Evolutionary conservation across 64 coral and sea anemone genomes (phyloP).

Genomic region (Actinia tenebrosa): DNA sequence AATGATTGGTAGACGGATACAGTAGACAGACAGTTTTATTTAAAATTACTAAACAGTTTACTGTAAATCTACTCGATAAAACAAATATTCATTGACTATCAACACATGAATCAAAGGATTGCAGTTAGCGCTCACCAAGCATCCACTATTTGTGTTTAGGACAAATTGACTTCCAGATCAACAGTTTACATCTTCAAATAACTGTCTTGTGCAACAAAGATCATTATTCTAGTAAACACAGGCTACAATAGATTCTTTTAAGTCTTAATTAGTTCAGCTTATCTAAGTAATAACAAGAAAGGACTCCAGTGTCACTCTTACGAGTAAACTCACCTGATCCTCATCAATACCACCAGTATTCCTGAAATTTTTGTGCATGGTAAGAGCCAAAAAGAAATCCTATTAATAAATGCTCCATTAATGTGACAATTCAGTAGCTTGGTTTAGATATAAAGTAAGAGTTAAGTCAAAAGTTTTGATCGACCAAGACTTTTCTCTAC

Average conservation of each 20-base stretch:
- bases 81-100: no score
- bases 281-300: not conserved
- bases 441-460: not conserved
- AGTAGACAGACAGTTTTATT: no score
- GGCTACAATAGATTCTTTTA: not conserved
- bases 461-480: not conserved
- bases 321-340: slow-evolving; percentile 31
- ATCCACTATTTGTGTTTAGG: no score
- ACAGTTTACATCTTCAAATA: not conserved
- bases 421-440: not conserved
- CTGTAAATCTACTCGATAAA: no score
- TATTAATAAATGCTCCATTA: not conserved
- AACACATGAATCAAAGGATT: no score
- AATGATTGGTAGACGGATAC: no score
- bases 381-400: not conserved
- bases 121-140: no score
- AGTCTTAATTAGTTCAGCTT: not conserved
- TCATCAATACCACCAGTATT: slow-evolving; percentile 37
- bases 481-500: not conserved
- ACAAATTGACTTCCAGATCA: no score
- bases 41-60: no score
- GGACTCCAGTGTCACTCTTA: not conserved
- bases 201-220: not conserved
- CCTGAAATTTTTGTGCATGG: slow-evolving; percentile 49
- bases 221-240: not conserved